phyloP scores from a whole-genome alignment of 2,113 vertebrate genomes.

The Prochilodus magdalenae region DNA sequence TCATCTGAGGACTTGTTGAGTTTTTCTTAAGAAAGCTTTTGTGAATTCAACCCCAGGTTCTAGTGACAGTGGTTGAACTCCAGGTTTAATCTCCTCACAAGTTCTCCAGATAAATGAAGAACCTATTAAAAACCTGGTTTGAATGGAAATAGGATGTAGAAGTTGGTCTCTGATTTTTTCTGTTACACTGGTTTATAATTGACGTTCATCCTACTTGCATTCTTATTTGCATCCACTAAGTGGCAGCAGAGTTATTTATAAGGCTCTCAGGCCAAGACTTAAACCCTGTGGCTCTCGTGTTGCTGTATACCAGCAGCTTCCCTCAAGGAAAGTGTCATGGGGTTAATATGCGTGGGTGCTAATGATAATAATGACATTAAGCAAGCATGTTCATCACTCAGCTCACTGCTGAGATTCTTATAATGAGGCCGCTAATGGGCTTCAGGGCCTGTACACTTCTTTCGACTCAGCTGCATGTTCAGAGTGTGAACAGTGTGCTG shows the following conservation, averaged over 20 bases:
- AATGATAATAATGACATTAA: slow-evolving; percentile 44
- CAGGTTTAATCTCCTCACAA: no score
- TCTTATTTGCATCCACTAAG: slow-evolving; percentile 62
- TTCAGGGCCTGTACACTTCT: background rate
- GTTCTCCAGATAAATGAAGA: no score
- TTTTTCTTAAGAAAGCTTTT: no score
- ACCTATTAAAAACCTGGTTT: no score
- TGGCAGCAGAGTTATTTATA: slow-evolving; percentile 69
- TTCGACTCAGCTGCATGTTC: background rate
- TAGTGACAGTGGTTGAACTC: no score
- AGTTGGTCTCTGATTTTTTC: no score
- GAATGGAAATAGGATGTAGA: no score
- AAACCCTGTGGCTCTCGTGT: background rate
- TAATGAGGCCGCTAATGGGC: slow-evolving; percentile 26
- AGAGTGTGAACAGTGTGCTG: background rate
- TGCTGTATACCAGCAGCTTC: background rate
- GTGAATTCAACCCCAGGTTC: no score
- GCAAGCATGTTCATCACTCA: slow-evolving; percentile 34
- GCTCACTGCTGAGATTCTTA: slow-evolving; percentile 1
- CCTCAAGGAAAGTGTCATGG: slow-evolving; percentile 12
- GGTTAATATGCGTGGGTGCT: slow-evolving; percentile 32
- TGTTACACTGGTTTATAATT: background rate
- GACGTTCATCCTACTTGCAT: background rate
- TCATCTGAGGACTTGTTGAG: no score
- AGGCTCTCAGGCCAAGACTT: background rate